Evolutionary conservation across 2,888 invertebrate genomes (phyloP), one percentile per base, ranked within the genome.

Genomic region (Nudaria mundana): DNA sequence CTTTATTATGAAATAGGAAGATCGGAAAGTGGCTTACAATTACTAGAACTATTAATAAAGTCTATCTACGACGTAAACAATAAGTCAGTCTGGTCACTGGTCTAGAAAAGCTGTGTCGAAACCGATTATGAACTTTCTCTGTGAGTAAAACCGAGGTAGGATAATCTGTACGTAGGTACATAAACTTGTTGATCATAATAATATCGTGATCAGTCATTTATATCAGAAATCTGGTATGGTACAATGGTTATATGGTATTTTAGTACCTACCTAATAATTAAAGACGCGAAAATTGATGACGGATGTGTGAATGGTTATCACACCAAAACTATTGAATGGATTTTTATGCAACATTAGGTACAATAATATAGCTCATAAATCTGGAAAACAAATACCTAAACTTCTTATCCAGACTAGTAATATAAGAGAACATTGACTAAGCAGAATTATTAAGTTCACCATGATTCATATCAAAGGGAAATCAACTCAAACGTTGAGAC

Each of bases 61-160:
- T 37, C 40, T 54, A 46, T 29, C 35, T 40, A 41, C 41, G 40
- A 37, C 38, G 40, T 51, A 63, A 66, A 68, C 66, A 68, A 66
- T 69, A 65, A 66, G 44, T 67, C 67, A 66, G 49, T 42, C 44
- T 37, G 37, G 53, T 53, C 56, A 41, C 44, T 37, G 37, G 53
- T 53, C 56, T 58, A 62, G 49, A 47, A 42, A 38, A 51, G 39
- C 56, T 37, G 44, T 56, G 48, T 48, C 35, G 54, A 53, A 52
- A 61, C 65, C 42, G 54, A 63, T 66, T 58, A 63, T 59, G 61
- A 56, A 71, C 74, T 78, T 77, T 75, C 74, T 66, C 76, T 45
- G 36, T 39, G 48, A 47, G 57, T 15, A 43, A 55, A 58, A 69
- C 67, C 64, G 66, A 64, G 64, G 67, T 63, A 57, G 46, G 55